Evolutionary conservation across 2,797 vertebrate genomes (phyloP).

Genomic region (Gastrophryne carolinensis): DNA sequence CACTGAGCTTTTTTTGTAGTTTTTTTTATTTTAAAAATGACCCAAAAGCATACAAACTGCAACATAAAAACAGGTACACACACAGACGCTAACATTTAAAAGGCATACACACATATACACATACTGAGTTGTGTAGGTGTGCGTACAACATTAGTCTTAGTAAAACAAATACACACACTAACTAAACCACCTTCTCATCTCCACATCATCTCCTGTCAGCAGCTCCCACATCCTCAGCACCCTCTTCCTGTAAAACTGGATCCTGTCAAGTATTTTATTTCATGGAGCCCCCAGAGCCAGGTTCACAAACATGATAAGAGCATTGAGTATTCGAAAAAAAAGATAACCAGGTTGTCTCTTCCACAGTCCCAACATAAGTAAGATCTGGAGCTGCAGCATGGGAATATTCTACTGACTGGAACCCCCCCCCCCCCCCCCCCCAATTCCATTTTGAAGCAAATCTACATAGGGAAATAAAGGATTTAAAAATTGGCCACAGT

Average conservation of each 20-base stretch:
- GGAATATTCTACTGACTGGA: too few relatives aligned
- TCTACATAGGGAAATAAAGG: too few relatives aligned
- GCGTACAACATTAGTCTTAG: neutral
- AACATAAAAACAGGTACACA: neutral
- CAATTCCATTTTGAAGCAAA: too few relatives aligned
- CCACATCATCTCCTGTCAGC: neutral
- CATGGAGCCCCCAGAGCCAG: neutral
- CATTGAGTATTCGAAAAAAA: neutral
- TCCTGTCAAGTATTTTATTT: neutral
- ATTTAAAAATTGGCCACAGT: too few relatives aligned
- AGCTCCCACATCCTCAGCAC: neutral
- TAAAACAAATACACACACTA: neutral
- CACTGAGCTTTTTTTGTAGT: too few relatives aligned
- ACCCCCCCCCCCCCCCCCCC: too few relatives aligned
- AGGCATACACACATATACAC: neutral
- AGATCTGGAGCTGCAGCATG: too few relatives aligned
- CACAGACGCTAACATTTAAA: neutral
- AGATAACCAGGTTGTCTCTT: neutral
- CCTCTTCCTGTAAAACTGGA: neutral
- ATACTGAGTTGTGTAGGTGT: neutral
- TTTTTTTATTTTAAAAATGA: too few relatives aligned
- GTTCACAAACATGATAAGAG: neutral
- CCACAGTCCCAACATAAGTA: neutral
- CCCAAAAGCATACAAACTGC: conserved; percentile 4
- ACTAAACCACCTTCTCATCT: neutral